These are phyloP conservation scores for Thalassoma bifasciatum DNA, from an alignment of 2,113 vertebrate genomes.

Conservation along the genomic window DNA sequence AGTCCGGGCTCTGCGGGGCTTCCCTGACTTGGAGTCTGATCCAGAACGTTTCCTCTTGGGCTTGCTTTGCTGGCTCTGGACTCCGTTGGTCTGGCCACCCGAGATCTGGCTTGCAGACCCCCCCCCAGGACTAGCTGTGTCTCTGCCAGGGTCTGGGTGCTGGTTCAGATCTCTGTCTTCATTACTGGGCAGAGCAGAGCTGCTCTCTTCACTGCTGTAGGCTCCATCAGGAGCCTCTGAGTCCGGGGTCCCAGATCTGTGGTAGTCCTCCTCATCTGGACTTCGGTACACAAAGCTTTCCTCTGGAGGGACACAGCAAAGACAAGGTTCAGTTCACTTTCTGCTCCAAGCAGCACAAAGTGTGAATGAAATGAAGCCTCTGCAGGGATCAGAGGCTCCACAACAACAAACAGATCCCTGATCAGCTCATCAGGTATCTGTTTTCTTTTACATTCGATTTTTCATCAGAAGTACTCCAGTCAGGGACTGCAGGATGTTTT, in stretches of 20 bases:
- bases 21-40: conserved; percentile 94
- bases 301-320: conserved; percentile 62
- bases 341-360: neutral
- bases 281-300: conserved; percentile 83
- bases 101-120: conserved; percentile 43
- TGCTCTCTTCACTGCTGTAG: conserved; percentile 87
- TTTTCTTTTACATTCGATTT: no score
- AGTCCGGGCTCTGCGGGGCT: conserved; percentile 92
- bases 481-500: no score
- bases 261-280: conserved; percentile 83
- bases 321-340: neutral
- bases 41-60: conserved; percentile 93
- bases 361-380: no score
- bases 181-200: conserved; percentile 71
- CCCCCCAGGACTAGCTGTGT: conserved; percentile 73
- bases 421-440: no score
- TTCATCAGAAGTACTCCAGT: no score
- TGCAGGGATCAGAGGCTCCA: no score
- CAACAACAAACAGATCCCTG: no score
- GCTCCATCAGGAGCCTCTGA: conserved; percentile 84
- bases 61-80: conserved; percentile 77
- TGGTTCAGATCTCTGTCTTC: conserved; percentile 75
- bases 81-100: conserved; percentile 58
- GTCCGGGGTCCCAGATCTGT: conserved; percentile 81
- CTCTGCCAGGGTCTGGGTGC: conserved; percentile 73